Evolutionary conservation across 2,797 vertebrate species (phyloP), one percentile per base, ranked within the genome.

Genomic region (Sebastes steindachneri): DNA sequence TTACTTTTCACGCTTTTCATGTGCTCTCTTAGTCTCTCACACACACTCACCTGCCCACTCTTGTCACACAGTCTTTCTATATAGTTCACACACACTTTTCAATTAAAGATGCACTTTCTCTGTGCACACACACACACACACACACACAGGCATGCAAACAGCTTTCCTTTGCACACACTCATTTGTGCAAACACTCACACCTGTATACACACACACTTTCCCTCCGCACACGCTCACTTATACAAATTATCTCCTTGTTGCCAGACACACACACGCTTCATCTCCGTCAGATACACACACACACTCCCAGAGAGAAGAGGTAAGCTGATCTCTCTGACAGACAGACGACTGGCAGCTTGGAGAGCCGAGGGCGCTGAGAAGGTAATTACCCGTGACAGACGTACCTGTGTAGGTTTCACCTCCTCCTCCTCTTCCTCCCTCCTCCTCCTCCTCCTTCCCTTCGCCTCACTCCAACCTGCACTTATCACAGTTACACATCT

Each of bases 271-370:
- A 33, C 66, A 3, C 14, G 7, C 75, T 87, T 86, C 29, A 74
- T 58, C 77, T 74, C 76, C 11, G 11, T 65, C 72, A 77, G 35
- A 82, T 45, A 78, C 79, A 69, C 77, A 81, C 78, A 48, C 57
- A 74, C 60, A 80, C 63, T n/a, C 82, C 65, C 57, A 21, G 70
- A 88, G 80, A 88, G 75, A 17, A 83, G 85, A 93, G 92, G 96
- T 95, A 96, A 97, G 94, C 93, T 80, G 97, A 97, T 96, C 95
- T 92, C 91, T 93, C 88, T 90, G 93, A 93, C 94, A 92, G 92
- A 90, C 87, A 85, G 79, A 80, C 90, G 86, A 90, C 88, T 94
- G 94, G 94, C 93, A 91, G 94, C 94, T 93, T 83, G 64, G 63
- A 68, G 88, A 79, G 89, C 70, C 67, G 28, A 86, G 63, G 83